Evolutionary conservation across 2,797 vertebrate species (phyloP).

Genomic region (Hapalemur alaotrensis): DNA sequence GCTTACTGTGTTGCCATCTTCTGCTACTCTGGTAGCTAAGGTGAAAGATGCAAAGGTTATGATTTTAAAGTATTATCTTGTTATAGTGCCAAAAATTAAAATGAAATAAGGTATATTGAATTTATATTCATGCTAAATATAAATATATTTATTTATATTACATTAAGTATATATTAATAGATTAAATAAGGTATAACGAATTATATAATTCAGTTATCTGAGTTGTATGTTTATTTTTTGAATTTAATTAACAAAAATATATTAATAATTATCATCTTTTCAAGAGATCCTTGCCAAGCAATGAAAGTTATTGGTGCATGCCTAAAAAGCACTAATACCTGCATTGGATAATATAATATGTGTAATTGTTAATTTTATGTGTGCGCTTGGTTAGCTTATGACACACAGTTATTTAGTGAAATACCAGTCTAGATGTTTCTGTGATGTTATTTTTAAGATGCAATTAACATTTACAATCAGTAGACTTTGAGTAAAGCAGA

Average conservation of each 20-base stretch:
- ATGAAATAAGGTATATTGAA: not conserved
- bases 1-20: not conserved
- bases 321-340: not conserved
- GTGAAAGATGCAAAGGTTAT: not conserved
- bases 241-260: constrained; percentile 9
- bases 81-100: not conserved
- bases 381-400: not conserved
- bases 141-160: not conserved
- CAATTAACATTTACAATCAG: not conserved
- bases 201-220: not conserved
- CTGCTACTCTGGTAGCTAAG: not conserved
- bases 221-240: constrained; percentile 13
- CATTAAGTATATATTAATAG: not conserved
- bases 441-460: not conserved
- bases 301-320: accelerated
- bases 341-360: not conserved
- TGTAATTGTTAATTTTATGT: not conserved
- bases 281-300: constrained; percentile 40
- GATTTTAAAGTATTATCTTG: not conserved
- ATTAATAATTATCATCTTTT: constrained; percentile 43
- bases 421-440: not conserved
- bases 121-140: not conserved
- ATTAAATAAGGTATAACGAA: not conserved
- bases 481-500: not conserved
- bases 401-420: not conserved